Conservation (phyloP, 2,888 invertebrate species). For the Callosobruchus maculatus region DNA sequence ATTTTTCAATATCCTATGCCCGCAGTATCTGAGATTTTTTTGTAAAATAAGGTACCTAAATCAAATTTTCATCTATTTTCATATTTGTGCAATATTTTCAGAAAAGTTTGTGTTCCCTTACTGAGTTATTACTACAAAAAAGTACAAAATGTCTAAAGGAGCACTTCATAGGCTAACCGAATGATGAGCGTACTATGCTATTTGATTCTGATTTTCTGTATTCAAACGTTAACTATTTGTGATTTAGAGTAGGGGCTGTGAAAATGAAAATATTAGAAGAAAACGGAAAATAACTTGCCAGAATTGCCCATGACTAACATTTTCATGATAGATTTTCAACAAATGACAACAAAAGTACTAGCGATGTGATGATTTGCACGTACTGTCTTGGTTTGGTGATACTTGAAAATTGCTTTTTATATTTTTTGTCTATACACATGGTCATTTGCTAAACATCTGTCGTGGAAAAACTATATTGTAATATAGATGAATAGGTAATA, state of each 20-base stretch:
- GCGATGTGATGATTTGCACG: too few species aligned
- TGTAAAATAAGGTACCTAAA: too few species aligned
- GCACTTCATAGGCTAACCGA: neutral
- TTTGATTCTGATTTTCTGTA: neutral
- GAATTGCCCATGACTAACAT: conserved; percentile 5
- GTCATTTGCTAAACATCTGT: neutral
- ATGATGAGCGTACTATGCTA: neutral
- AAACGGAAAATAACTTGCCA: conserved; percentile 2
- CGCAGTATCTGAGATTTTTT: too few species aligned
- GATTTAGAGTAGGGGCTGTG: conserved; percentile 6
- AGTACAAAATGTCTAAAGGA: neutral
- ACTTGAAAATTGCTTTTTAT: too few species aligned
- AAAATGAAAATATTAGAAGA: neutral
- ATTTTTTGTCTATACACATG: too few species aligned
- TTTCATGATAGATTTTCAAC: neutral
- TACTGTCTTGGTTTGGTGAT: too few species aligned
- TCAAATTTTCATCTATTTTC: too few species aligned
- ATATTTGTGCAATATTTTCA: too few species aligned
- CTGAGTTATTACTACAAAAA: too few species aligned
- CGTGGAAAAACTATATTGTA: neutral
- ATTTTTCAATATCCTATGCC: too few species aligned
- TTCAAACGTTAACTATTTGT: neutral
- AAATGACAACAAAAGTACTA: neutral
- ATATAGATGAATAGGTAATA: neutral
- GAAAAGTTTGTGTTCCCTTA: too few species aligned